phyloP scores from a whole-genome alignment of 2,888 invertebrate species.

The Conus canariensis region DNA sequence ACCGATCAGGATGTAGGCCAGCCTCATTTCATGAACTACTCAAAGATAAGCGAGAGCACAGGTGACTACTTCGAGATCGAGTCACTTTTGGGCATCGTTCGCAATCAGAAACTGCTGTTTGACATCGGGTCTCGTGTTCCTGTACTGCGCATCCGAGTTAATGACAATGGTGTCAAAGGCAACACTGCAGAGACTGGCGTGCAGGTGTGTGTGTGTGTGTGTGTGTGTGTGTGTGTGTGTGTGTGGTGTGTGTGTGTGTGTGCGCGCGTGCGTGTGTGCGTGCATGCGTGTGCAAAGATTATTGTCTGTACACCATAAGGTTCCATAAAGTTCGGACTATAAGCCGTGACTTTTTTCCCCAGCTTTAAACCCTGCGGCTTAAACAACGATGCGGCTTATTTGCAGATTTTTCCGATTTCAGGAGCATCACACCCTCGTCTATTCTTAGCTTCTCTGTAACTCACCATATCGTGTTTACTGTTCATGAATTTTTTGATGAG shows the following conservation, averaged over 20 bases:
- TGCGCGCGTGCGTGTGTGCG: background rate
- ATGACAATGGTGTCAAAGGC: background rate
- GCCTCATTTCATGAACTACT: constrained; percentile 52
- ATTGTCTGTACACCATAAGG: too few relatives aligned
- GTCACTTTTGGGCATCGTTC: constrained; percentile 60
- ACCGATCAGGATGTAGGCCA: constrained; percentile 61
- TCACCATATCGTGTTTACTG: too few relatives aligned
- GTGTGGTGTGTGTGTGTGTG: constrained; percentile 44
- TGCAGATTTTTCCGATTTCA: too few relatives aligned
- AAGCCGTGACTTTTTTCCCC: too few relatives aligned
- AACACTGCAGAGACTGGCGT: constrained; percentile 51
- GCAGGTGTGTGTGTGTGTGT: constrained; percentile 47
- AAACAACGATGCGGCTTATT: too few relatives aligned
- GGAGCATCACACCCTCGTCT: too few relatives aligned
- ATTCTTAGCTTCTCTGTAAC: too few relatives aligned
- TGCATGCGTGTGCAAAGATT: too few relatives aligned
- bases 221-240: too few relatives aligned
- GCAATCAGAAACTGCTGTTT: constrained; percentile 62
- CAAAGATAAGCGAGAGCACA: constrained; percentile 40
- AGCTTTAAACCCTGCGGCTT: too few relatives aligned
- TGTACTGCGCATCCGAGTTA: constrained; percentile 57
- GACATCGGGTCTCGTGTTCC: constrained; percentile 55
- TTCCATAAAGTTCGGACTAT: too few relatives aligned
- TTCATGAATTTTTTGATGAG: too few relatives aligned
- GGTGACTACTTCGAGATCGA: constrained; percentile 59